Conservation (phyloP, 1,140 invertebrate genomes). For the Neodiprion pinetum region DNA sequence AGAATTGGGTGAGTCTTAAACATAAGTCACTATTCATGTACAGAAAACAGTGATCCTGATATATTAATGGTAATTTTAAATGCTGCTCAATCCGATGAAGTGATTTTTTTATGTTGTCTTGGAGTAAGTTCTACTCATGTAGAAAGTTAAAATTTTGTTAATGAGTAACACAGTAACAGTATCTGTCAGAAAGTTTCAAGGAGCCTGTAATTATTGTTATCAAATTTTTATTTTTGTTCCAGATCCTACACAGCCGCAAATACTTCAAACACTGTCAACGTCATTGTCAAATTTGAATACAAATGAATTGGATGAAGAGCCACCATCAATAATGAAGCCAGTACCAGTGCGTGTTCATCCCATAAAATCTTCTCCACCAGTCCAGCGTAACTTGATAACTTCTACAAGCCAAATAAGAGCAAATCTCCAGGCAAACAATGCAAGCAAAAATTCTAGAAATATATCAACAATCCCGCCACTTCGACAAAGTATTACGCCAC, state of each 20-base stretch:
- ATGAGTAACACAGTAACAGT: too few relatives aligned
- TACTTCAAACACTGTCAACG: slow-evolving; percentile 55
- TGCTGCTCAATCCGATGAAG: background rate
- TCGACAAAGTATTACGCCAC: slow-evolving; percentile 52
- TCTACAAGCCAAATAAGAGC: slow-evolving; percentile 58
- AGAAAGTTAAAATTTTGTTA: background rate
- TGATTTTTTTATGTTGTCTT: background rate
- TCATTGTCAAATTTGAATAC: slow-evolving; percentile 54
- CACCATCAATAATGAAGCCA: slow-evolving; percentile 45
- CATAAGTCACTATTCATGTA: background rate
- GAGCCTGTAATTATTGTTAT: too few relatives aligned
- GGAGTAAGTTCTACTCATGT: slow-evolving; percentile 7
- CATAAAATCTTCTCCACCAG: slow-evolving; percentile 54
- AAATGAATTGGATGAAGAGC: slow-evolving; percentile 43
- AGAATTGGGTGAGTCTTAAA: slow-evolving; percentile 53
- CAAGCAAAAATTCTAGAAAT: slow-evolving; percentile 47
- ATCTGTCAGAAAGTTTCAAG: too few relatives aligned
- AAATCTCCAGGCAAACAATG: slow-evolving; percentile 53
- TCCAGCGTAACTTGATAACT: slow-evolving; percentile 53
- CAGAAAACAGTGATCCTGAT: too few relatives aligned
- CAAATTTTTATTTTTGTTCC: slow-evolving; percentile 30
- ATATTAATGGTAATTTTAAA: too few relatives aligned
- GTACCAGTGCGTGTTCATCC: slow-evolving; percentile 56
- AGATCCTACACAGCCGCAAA: slow-evolving; percentile 56
- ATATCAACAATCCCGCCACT: slow-evolving; percentile 55